Base-by-base conservation (phyloP, 2,797 vertebrate genomes). In the Meriones psammophilus region DNA sequence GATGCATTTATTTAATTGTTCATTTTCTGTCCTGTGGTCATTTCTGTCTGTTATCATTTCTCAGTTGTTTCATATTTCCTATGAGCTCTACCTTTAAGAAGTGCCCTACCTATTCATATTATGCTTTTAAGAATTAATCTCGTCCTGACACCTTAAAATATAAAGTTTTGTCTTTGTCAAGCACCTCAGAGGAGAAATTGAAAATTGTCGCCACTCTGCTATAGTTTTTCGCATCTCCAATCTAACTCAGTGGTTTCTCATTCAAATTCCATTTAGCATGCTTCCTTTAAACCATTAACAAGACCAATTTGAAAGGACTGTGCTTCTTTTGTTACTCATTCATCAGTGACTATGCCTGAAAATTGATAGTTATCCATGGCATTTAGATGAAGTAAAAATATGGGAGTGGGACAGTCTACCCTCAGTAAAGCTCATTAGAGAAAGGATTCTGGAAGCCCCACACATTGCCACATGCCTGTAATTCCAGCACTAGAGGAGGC, bases 211-310 rank as follows among this genome's bases (percentile, higher is more conserved):
- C 46, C 78, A 97, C 97, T 69, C 22, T 94, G 86, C 88, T 97
- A 33, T 22, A 69, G 42, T 98, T 98, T 96, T 97, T 96, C 93
- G 93, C 60, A 69, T 95, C 74, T 68, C 81, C 93, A 87, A 69
- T 94, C 97, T 71, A 88, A 78, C 83, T 97, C 81, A 95, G 89
- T 2, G 50, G 87, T 88, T 68, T 94, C 60, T 74, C 74, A 96
- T 91, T 97, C 77, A 96, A 83, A 98, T 97, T 97, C 89, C 88
- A 97, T 84, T 64, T 88, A 92, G 86, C 96, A 1, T 3, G 92
- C 94, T 98, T 96, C 95, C 80, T 97, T 92, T 94, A 88, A 93
- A 73, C 9, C 30, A 74, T 92, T 93, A 88, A 50, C 36, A 88
- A 85, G 42, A 83, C 83, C 39, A 74, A 69, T 91, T 80, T 69